Evolutionary conservation across 2,797 vertebrate genomes (phyloP).

Genomic region (Dendrocincla tyrannina): DNA sequence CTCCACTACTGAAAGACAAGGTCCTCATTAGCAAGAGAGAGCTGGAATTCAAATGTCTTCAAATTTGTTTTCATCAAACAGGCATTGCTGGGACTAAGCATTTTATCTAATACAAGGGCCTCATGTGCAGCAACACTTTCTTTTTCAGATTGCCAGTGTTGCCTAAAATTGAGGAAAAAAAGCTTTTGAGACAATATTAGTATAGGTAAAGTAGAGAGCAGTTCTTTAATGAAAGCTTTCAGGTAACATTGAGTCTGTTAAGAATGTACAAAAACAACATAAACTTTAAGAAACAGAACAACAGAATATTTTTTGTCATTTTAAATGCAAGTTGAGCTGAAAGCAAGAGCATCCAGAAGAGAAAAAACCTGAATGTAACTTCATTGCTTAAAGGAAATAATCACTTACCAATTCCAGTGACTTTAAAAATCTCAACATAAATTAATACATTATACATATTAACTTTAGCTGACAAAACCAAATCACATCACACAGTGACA

Average conservation of each 20-base stretch:
- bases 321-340: not conserved
- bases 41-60: not conserved
- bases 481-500: not conserved
- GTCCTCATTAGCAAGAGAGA: not conserved
- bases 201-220: no score
- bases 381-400: not conserved
- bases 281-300: not conserved
- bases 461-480: not conserved
- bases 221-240: no score
- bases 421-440: not conserved
- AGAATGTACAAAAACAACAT: not conserved
- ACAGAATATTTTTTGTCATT: not conserved
- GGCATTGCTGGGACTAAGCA: not conserved
- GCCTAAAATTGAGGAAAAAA: no score
- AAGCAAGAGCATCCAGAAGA: not conserved
- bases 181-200: no score
- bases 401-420: not conserved
- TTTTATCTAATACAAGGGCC: not conserved
- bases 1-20: not conserved
- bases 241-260: not conserved
- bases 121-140: not conserved
- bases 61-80: not conserved
- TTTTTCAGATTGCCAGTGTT: not conserved
- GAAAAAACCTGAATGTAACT: not conserved
- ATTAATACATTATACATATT: not conserved